Evolutionary conservation across 2,113 vertebrate species (phyloP), one percentile per base, ranked within the genome.

Genomic region (Narcine bancroftii): DNA sequence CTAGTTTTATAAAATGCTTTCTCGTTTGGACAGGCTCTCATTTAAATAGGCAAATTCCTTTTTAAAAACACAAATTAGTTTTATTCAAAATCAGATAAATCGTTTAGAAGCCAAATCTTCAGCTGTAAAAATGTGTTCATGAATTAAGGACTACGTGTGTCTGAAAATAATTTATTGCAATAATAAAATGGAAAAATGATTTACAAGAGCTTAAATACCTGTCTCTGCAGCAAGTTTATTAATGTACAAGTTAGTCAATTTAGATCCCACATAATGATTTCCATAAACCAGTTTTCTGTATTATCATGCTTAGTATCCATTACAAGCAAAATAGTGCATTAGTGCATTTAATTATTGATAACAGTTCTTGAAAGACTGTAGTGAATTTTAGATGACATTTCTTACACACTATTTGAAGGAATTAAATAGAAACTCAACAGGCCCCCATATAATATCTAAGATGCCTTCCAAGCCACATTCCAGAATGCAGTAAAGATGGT

Each of bases 401-500:
- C 65, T 91, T 91, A 42, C 89, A 47, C 63, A 91, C 71, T 91
- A 91, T 69, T 91, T 71, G 47, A 91, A 91, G 33, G 81, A 60
- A 60, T 87, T 63, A 63, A 63, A 87, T 63, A 21, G 89, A 47
- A 71, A 91, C 85, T 66, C 65, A 89, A 89, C 65, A 65, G 83
- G 60, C 89, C 89, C 42, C 42, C 36, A 42, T 91, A 45, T 10
- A 47, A 39, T 33, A 69, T 47, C 60, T 42, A 91, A 39, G 63
- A 69, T 69, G 85, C 65, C 4, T 89, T 69, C 66, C 89, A 71
- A 94, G 87, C 94, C 56, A 89, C 73, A 11, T 94, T 95, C 83
- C 92, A 93, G 73, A 92, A 93, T 94, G 94, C 95, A 95, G 94
- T 94, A 94, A 93, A 92, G 42, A 92, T 93, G 93, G 94, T 92